A percentile compares a stretch with the other conserved stretches of the same genome.
These are phyloP conservation scores for Luehdorfia chinensis DNA, from an alignment of 1,140 invertebrate genomes.

Conservation along the genomic window DNA sequence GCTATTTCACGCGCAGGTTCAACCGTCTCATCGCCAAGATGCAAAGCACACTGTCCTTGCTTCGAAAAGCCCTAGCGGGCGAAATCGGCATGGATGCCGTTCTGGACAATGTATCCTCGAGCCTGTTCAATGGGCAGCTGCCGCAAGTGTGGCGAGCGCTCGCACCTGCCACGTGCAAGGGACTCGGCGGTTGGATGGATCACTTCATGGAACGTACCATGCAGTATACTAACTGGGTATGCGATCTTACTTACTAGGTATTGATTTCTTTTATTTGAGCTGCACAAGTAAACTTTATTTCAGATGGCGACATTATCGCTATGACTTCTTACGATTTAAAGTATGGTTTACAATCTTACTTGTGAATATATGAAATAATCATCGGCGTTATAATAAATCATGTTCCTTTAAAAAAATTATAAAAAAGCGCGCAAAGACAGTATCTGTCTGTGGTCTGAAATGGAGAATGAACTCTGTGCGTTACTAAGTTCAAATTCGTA, in stretches of 20 bases:
- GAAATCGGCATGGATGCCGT: constrained; percentile 93
- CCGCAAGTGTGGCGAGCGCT: constrained; percentile 89
- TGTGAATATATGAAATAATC: no score
- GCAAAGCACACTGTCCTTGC: constrained; percentile 81
- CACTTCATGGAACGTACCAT: constrained; percentile 83
- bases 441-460: no score
- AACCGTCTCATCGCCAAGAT: constrained; percentile 88
- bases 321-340: no score
- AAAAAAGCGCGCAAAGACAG: no score
- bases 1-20: no score
- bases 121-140: constrained; percentile 90
- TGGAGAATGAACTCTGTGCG: no score
- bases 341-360: no score
- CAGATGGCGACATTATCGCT: no score
- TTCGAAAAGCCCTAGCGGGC: constrained; percentile 89
- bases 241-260: neutral
- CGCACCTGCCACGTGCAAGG: constrained; percentile 91
- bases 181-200: constrained; percentile 90
- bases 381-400: neutral
- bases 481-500: no score
- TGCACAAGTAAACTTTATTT: neutral
- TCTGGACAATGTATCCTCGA: constrained; percentile 88
- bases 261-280: neutral
- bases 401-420: no score
- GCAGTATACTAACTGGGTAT: constrained; percentile 86